Base-by-base conservation (phyloP, 92 coral and sea anemone genomes). In the Zoanthus sansibaricus region DNA sequence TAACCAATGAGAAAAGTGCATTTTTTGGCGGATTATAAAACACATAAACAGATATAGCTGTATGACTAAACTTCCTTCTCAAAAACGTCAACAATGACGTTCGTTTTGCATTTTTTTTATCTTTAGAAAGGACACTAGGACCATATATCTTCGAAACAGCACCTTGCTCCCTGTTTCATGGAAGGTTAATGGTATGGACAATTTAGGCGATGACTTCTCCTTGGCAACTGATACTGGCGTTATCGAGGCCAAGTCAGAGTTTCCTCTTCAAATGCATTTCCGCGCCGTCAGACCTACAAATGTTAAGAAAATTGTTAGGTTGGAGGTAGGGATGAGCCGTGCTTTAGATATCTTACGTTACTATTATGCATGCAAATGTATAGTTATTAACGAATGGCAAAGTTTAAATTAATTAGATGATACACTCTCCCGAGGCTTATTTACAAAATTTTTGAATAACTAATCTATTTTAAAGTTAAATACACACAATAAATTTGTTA, bases 141-240 rank as follows among this genome's bases (percentile, higher is more conserved):
- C 93, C 13, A 94, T 97, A 67, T 97, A 95, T 90, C 94, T 97
- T 18, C 99, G 99, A 17, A 97, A 97, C 91, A 97, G 99, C 84
- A 97, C 99, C 8, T 82, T 97, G 51, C 92, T 97, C 14, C 98
- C 99, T 0, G 99, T 97, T 6, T 91, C 98, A 0, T 97, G 99
- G 99, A 93, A 94, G 67, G 87, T 97, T 32, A 97, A 95, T 58
- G 99, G 99, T 45, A 86, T 97, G 93, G 99, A 97, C 74, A 97
- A 97, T 74, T 91, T 97, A 13, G 99, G 99, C 51, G 99, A 97
- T 78, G 99, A 97, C 78, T 97, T 97, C 87, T 97, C 99, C 9
- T 91, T 97, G 70, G 92, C 94, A 15, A 92, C 97, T 6, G 99
- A 97, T 86, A 95, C 93, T 59, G 99, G 99, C 46, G 80, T 95